phyloP scores from a whole-genome alignment of 2,888 invertebrate genomes.

The Coelogynopora nodosa region DNA sequence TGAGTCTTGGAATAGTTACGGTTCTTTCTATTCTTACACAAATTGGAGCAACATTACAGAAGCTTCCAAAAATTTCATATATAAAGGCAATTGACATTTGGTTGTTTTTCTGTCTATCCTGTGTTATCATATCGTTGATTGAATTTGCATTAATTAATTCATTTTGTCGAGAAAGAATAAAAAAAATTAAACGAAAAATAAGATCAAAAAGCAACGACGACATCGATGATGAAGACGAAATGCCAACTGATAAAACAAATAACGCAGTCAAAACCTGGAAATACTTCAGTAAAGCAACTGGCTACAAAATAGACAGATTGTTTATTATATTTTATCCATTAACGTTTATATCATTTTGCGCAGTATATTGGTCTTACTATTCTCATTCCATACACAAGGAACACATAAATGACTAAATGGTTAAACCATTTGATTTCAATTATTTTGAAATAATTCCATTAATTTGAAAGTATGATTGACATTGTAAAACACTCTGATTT shows the following conservation, averaged over 20 bases:
- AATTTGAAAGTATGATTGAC: no score
- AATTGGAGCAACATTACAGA: conserved; percentile 7
- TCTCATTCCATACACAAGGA: no score
- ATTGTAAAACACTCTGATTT: no score
- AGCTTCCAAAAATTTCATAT: conserved; percentile 35
- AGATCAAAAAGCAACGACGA: no score
- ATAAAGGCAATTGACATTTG: conserved; percentile 42
- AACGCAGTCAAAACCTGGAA: no score
- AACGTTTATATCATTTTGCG: background rate
- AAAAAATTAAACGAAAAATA: background rate
- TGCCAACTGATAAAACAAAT: no score
- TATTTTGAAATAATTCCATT: no score
- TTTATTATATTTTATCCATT: background rate
- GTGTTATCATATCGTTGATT: conserved; percentile 35
- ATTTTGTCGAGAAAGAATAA: background rate
- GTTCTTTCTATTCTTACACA: conserved; percentile 36
- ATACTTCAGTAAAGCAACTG: background rate
- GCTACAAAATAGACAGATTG: background rate
- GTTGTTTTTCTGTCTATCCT: conserved; percentile 39
- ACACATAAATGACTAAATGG: no score
- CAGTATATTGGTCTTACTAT: background rate
- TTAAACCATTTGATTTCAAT: no score
- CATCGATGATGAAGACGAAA: background rate
- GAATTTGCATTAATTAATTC: conserved; percentile 38
- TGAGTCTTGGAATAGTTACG: conserved; percentile 31